These are phyloP conservation scores for Polymixis lichenea DNA, from an alignment of 2,888 invertebrate genomes.

Conservation along the genomic window DNA sequence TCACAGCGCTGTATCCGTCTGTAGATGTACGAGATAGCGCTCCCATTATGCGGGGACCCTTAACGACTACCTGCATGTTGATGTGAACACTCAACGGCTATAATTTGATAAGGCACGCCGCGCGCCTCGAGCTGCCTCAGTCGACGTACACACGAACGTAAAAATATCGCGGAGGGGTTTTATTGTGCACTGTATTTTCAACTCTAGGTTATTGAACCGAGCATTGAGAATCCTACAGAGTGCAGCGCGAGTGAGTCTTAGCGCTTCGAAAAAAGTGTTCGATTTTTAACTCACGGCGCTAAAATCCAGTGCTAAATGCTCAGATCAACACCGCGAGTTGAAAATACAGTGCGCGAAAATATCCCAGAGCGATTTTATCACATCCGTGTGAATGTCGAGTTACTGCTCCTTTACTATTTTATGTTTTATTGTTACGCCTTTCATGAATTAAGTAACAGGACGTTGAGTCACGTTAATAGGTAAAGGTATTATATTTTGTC, in stretches of 20 bases:
- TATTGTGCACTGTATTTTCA: no score
- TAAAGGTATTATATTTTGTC: conserved; percentile 25
- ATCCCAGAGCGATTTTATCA: no score
- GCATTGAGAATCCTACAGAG: no score
- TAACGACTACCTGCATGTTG: conserved; percentile 79
- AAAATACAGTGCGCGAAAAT: no score
- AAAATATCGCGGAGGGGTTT: no score
- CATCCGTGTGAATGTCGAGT: no score
- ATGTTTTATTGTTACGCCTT: conserved; percentile 50
- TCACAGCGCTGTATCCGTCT: conserved; percentile 80
- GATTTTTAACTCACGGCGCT: no score
- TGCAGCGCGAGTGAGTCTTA: no score
- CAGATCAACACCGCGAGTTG: no score
- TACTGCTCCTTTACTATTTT: conserved; percentile 43
- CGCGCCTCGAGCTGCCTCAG: conserved; percentile 42
- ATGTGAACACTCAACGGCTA: conserved; percentile 79
- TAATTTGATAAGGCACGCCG: conserved; percentile 82
- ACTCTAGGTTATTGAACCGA: no score
- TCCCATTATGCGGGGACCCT: conserved; percentile 80
- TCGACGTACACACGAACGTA: neutral
- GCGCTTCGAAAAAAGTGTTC: no score
- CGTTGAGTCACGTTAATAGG: conserved; percentile 30
- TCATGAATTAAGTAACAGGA: conserved; percentile 50
- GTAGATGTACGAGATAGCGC: conserved; percentile 84
- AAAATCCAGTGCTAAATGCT: no score